Evolutionary conservation across 2,113 vertebrate genomes (phyloP), one percentile per base, ranked within the genome.

Genomic region (Dinomys branickii): DNA sequence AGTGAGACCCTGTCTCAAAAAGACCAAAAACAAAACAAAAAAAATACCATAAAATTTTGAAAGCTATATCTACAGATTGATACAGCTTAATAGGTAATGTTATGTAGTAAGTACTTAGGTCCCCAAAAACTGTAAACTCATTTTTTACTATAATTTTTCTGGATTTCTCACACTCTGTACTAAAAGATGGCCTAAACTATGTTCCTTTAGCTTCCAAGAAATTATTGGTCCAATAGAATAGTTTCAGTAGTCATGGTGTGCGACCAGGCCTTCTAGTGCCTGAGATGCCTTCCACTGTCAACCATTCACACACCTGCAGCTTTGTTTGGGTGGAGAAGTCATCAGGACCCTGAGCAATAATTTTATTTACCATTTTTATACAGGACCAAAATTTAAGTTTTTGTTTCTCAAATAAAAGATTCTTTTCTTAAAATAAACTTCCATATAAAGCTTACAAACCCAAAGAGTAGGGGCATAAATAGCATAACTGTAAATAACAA

Each of bases 121-220:
- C n/a, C 35, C 41, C 28, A 67, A 52, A 95, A 78, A 92, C 69
- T 16, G 67, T 38, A 20, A 82, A 56, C 20, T 10, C 9, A 22
- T 38, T 82, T 92, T 77, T 65, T 69, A 44, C n/a, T 63, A 5
- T 81, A 33, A n/a, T 90, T 94, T 61, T 90, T 96, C 82, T 85
- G 61, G 2, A 33, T 1, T 94, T 22, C 20, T 88, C 16, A 26
- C 28, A 58, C 7, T 77, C n/a, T 63, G 20, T 11, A 78, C 14
- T 56, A 61, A 75, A 7, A 63, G 33, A 59, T 93, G 7, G 41
- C 7, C 59, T 96, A 95, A 87, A 54, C 35, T 56, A 47, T 13
- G 35, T 56, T 92, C 22, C 41, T 78, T 24, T 78, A 87, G 30
- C 59, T 22, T 86, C 4, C 7, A 3, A 28, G n/a, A 52, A 95